Conservation (phyloP, 2,888 invertebrate species). For the Disparrhopalites patrizii region DNA sequence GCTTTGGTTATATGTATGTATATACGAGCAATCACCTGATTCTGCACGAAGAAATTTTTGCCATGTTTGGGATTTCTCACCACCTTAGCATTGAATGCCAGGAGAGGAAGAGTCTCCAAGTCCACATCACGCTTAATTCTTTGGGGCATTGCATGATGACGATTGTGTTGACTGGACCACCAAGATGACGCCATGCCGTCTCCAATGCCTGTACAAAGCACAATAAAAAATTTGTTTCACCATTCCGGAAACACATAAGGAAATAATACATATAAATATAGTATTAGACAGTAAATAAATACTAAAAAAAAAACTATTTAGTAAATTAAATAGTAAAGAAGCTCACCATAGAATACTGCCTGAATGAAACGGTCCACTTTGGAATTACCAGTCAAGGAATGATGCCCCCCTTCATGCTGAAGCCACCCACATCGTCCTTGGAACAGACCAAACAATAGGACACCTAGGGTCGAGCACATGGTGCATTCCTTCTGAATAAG, state of each 20-base stretch:
- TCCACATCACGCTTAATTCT: constrained; percentile 45
- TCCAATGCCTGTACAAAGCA: constrained; percentile 37
- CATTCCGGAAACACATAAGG: neutral
- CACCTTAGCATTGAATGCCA: constrained; percentile 44
- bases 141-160: constrained; percentile 48
- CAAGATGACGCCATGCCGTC: constrained; percentile 42
- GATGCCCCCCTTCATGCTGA: constrained; percentile 46
- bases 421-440: constrained; percentile 44
- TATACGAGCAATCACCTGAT: constrained; percentile 32
- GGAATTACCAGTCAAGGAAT: constrained; percentile 44
- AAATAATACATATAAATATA: constrained; percentile 1
- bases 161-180: constrained; percentile 43
- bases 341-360: constrained; percentile 39
- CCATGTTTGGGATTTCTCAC: constrained; percentile 42
- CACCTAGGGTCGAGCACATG: constrained; percentile 32
- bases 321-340: neutral
- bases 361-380: constrained; percentile 44
- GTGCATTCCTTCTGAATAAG: constrained; percentile 30
- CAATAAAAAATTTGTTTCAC: constrained; percentile 1
- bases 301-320: neutral
- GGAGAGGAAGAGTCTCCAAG: constrained; percentile 43
- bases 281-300: neutral
- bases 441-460: constrained; percentile 42
- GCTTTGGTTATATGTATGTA: neutral
- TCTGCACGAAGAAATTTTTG: constrained; percentile 41